phyloP scores from a whole-genome alignment of 2,113 vertebrate species.

The Myiozetetes cayanensis region DNA sequence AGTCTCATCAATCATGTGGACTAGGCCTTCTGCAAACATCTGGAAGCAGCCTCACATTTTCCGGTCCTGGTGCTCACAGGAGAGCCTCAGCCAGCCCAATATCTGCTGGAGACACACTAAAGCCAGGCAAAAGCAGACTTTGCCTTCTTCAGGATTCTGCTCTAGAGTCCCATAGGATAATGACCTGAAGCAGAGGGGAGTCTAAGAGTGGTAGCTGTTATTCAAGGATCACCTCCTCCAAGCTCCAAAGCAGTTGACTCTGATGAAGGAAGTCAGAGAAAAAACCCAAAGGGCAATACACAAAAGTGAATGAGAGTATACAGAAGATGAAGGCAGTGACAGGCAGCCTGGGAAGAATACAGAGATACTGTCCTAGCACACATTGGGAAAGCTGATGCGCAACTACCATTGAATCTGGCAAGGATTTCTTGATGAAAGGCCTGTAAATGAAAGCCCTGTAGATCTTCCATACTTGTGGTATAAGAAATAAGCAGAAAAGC shows the following conservation, averaged over 20 bases:
- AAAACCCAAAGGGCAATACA: background rate
- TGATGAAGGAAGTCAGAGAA: background rate
- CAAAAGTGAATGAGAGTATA: background rate
- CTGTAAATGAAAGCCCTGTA: background rate
- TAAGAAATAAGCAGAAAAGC: background rate
- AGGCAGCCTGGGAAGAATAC: background rate
- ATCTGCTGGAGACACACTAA: background rate
- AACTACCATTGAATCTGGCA: fast-evolving
- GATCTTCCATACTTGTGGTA: background rate
- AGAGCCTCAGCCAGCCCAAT: background rate
- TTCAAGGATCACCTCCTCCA: background rate
- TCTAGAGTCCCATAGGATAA: background rate
- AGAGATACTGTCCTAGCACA: background rate
- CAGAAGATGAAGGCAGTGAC: background rate
- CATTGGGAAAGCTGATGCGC: background rate
- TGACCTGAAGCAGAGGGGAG: background rate
- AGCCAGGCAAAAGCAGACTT: background rate
- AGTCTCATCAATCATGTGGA: background rate
- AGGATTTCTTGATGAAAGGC: background rate
- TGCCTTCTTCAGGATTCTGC: background rate
- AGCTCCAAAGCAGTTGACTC: background rate
- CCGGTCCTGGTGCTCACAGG: background rate
- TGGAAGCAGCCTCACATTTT: background rate
- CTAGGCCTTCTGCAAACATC: background rate
- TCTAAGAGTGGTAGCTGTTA: background rate